phyloP scores from a whole-genome alignment of 2,888 invertebrate species.

The Hermaeophaga mercurialis region DNA sequence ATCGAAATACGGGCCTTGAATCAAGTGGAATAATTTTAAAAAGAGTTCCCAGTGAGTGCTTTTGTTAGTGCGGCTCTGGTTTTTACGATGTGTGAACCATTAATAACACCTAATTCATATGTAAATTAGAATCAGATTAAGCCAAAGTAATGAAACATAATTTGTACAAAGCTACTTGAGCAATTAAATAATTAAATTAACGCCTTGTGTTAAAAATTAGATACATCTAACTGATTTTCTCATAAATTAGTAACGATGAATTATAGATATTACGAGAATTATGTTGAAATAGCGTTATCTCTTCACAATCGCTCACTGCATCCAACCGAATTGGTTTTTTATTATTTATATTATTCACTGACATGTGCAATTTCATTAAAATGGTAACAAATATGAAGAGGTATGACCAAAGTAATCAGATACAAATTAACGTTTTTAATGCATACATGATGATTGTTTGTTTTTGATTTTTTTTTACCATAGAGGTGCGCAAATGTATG shows the following conservation, averaged over 20 bases:
- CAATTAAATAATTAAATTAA: conserved; percentile 44
- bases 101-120: conserved; percentile 33
- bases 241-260: conserved; percentile 44
- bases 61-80: conserved; percentile 11
- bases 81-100: conserved; percentile 34
- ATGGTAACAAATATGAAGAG: conserved; percentile 43
- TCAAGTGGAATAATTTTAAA: no score
- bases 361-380: conserved; percentile 47
- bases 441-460: no score
- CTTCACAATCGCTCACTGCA: conserved; percentile 13
- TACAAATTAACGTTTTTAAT: no score
- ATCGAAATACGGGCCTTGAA: no score
- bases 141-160: conserved; percentile 36
- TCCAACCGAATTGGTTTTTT: conserved; percentile 27
- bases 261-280: conserved; percentile 26
- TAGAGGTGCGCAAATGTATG: background rate
- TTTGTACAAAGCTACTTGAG: conserved; percentile 32
- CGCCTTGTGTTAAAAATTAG: conserved; percentile 32
- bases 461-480: background rate
- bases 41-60: no score
- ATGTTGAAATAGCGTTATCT: conserved; percentile 31
- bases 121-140: conserved; percentile 36
- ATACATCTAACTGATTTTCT: conserved; percentile 41
- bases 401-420: background rate
- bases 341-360: conserved; percentile 45